Evolutionary conservation across 2,888 invertebrate genomes (phyloP).

Genomic region (Ichneumoninae sp.): DNA sequence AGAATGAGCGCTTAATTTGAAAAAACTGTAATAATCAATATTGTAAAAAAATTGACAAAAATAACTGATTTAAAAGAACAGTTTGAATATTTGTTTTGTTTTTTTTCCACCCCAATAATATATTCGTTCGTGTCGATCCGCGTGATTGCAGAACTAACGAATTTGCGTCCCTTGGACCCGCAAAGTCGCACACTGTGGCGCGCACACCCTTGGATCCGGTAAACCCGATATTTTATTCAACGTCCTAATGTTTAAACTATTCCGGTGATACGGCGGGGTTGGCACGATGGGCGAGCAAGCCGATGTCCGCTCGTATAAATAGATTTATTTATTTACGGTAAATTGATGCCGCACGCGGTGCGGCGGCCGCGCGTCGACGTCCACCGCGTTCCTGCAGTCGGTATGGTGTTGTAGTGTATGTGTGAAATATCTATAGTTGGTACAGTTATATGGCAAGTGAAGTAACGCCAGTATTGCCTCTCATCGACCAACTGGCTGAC

Average conservation of each 20-base stretch:
- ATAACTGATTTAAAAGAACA: not conserved
- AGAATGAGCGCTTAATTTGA: not conserved
- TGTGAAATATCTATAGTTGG: constrained; percentile 32
- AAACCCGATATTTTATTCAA: constrained; percentile 79
- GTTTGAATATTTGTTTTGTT: not conserved
- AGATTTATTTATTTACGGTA: constrained; percentile 82
- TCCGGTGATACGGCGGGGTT: constrained; percentile 69
- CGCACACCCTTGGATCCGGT: constrained; percentile 29
- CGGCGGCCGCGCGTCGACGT: constrained; percentile 66
- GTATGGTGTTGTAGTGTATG: constrained; percentile 3
- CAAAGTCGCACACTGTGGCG: constrained; percentile 15
- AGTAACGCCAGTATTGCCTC: constrained; percentile 29
- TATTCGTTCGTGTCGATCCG: constrained; percentile 21
- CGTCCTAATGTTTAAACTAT: constrained; percentile 80
- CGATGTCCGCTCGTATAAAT: constrained; percentile 75
- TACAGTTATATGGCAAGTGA: constrained; percentile 25
- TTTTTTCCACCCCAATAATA: constrained; percentile 12
- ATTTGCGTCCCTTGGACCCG: constrained; percentile 30
- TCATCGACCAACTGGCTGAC: constrained; percentile 52
- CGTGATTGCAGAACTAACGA: constrained; percentile 43
- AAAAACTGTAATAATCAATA: not conserved
- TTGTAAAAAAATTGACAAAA: not conserved
- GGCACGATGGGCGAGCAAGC: constrained; percentile 45
- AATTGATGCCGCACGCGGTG: constrained; percentile 77
- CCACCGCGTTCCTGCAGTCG: constrained; percentile 31